Percentiles rank a stretch among this genome's conserved stretches.
Conservation (phyloP, 1,140 invertebrate genomes). For the Trichomalopsis sarcophagae region DNA sequence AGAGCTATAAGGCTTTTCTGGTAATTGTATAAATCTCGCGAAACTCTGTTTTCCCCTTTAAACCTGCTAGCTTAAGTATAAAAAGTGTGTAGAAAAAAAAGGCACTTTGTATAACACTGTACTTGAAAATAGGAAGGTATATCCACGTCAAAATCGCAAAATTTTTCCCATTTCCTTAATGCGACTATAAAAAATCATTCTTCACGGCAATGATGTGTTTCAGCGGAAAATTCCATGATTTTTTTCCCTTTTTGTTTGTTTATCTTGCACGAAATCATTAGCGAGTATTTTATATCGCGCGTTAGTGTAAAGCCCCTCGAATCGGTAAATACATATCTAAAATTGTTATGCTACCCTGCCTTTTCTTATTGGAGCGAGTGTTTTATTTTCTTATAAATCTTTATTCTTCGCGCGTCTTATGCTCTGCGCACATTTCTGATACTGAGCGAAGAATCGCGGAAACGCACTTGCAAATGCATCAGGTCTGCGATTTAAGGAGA, state of each 20-base stretch:
- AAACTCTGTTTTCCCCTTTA: constrained; percentile 30
- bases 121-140: constrained; percentile 51
- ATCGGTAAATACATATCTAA: constrained; percentile 62
- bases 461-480: constrained; percentile 67
- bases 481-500: constrained; percentile 56
- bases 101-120: constrained; percentile 51
- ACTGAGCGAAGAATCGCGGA: constrained; percentile 56
- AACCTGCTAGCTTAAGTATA: constrained; percentile 42
- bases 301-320: constrained; percentile 56
- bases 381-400: constrained; percentile 59
- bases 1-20: constrained; percentile 49
- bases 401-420: constrained; percentile 67
- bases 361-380: constrained; percentile 58
- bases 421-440: constrained; percentile 57
- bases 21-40: constrained; percentile 42
- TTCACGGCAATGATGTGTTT: constrained; percentile 22
- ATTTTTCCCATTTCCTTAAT: neutral
- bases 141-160: constrained; percentile 28
- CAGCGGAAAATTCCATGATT: constrained; percentile 22
- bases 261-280: constrained; percentile 70
- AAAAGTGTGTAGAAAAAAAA: constrained; percentile 53
- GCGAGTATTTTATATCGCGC: constrained; percentile 62
- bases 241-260: constrained; percentile 26
- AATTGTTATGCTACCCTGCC: constrained; percentile 57
- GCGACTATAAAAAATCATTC: constrained; percentile 43